Conservation (phyloP, 2,113 vertebrate species). For the Dasyurus viverrinus region DNA sequence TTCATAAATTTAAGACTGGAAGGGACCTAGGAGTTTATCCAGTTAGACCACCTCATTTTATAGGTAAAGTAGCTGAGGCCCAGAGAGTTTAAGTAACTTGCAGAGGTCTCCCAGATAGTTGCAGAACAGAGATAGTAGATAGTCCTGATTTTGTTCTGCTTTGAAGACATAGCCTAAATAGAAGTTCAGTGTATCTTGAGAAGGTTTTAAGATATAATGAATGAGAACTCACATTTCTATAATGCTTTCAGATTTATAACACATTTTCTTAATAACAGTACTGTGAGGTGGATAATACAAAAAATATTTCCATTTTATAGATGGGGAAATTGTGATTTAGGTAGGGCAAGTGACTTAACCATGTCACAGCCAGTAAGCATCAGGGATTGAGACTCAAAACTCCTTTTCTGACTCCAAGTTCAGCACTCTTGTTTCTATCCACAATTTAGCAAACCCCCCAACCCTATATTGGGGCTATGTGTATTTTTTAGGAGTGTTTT, state of each 20-base stretch:
- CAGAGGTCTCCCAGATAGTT: background rate
- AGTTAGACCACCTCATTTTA: background rate
- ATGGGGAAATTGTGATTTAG: background rate
- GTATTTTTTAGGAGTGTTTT: background rate
- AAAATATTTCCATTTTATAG: background rate
- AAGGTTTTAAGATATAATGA: background rate
- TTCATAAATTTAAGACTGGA: background rate
- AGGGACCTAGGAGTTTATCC: background rate
- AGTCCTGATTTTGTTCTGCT: background rate
- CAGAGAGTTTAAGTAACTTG: background rate
- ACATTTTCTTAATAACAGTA: background rate
- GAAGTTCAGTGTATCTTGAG: background rate
- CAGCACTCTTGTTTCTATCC: background rate
- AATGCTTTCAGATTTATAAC: background rate
- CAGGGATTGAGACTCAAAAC: background rate
- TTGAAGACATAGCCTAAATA: background rate
- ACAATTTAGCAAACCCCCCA: background rate
- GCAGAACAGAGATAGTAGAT: background rate
- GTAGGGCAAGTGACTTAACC: background rate
- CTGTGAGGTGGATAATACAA: background rate
- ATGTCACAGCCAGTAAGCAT: background rate
- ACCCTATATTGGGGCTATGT: background rate
- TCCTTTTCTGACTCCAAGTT: background rate
- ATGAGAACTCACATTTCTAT: background rate
- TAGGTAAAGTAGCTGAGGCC: background rate